Base-by-base conservation (phyloP, 2,113 vertebrate genomes). In the Corythornis vintsioides region DNA sequence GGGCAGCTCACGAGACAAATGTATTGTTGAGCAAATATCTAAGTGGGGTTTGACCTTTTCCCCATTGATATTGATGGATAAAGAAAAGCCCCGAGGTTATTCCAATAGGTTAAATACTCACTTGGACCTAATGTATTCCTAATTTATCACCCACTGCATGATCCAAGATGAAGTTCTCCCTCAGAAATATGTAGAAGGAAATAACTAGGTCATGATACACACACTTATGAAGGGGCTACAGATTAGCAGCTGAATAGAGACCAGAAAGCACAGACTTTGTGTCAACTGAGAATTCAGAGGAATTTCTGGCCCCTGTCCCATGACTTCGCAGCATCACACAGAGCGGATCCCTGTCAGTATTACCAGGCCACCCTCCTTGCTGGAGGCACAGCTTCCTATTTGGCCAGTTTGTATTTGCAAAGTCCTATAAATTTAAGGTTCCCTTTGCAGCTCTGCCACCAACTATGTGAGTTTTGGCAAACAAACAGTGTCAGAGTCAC, bases 391-490 rank as follows among this genome's bases (percentile, higher is more conserved):
- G 76, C 56, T 96, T 95, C 93, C 86, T 93, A 90, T 86, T 93
- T 95, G 92, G 76, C 83, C 48, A 89, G 84, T 74, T 89, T 70
- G 19, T 93, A 93, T 92, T 94, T 93, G 72, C 85, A 43, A 92
- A 95, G 72, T 92, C 88, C 87, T 92, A 88, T 94, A 93, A 96
- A 96, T 92, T 93, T 45, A 71, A 72, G 67, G 78, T 91, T 96
- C 47, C n/a, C 69, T 93, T 85, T 92, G 82, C 88, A 89, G 79
- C 21, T 28, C 72, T 81, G 82, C 78, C 96, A 93, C 82, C 72
- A 76, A 42, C 78, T 83, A 71, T 96, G 92, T 95, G 95, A 95
- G 86, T 95, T 95, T 95, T 96, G 96, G 95, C 95, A 92, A 92
- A 96, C 66, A 86, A 91, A 92, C 79, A 96, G 56, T 72, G 87